A percentile compares a stretch with the other conserved stretches of the same genome.
Conservation (phyloP, 2,888 invertebrate species). For the Aphidius colemani region DNA sequence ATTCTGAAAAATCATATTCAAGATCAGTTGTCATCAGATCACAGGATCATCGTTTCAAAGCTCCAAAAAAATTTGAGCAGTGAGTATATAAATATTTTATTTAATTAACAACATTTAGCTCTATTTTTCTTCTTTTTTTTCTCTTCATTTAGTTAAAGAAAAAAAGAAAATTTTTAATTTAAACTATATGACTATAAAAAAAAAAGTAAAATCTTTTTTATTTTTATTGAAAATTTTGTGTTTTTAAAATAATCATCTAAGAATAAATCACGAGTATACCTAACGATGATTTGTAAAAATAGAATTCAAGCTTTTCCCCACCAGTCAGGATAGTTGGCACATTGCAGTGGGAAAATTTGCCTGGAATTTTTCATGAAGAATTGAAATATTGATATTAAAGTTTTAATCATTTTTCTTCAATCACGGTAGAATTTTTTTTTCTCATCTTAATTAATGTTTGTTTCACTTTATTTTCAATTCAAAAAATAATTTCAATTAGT, state of each 20-base stretch:
- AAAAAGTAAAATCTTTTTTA: too few relatives aligned
- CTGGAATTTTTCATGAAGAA: too few relatives aligned
- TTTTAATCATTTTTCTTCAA: neutral
- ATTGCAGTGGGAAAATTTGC: neutral
- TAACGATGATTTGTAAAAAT: constrained; percentile 46
- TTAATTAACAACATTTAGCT: neutral
- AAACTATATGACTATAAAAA: too few relatives aligned
- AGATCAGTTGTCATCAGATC: constrained; percentile 54
- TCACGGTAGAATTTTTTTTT: neutral
- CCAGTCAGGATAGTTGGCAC: constrained; percentile 13
- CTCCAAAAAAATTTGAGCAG: constrained; percentile 56
- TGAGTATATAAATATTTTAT: constrained; percentile 39
- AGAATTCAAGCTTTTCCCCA: constrained; percentile 35
- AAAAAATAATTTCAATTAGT: neutral
- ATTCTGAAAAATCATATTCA: constrained; percentile 54
- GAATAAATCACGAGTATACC: constrained; percentile 18
- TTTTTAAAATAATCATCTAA: constrained; percentile 16
- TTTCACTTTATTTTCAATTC: neutral
- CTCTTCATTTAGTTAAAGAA: too few relatives aligned
- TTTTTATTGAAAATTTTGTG: constrained; percentile 18
- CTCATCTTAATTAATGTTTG: neutral
- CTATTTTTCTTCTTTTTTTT: too few relatives aligned
- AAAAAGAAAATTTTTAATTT: too few relatives aligned
- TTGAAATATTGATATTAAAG: too few relatives aligned
- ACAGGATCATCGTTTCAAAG: constrained; percentile 48